Evolutionary conservation across 1,140 invertebrate species (phyloP), one percentile per base, ranked within the genome.

Genomic region (Papilio dardanus): DNA sequence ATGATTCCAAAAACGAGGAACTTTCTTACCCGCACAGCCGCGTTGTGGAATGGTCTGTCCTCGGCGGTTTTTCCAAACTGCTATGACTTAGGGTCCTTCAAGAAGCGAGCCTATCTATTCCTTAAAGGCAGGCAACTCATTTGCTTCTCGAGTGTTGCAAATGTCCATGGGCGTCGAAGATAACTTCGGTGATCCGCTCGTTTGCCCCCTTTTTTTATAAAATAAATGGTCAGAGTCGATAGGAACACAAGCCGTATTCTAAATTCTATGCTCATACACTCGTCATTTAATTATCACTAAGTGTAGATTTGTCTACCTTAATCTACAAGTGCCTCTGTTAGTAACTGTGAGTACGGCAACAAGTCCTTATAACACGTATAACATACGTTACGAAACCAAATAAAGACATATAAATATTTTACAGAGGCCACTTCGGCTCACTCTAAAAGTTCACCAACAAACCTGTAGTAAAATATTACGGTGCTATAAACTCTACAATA

Each of bases 401-500:
- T 78, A 80, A 80, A 77, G 78, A 77, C 79, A 58, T 73, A 73
- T 54, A 73, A 16, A 54, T 33, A 28, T 54, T 73, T 73, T 73
- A 73, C 71, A 73, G 50, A 46, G 46, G 6, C 71, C 71, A 54
- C 71, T 77, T 75, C 67, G 67, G 76, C 79, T 84, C 77, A 77
- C 77, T 76, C 76, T 83, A 79, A 85, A 82, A 84, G 83, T 81
- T 79, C 79, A 76, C 74, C 78, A 77, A 81, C 81, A 86, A 88
- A 83, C 77, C 79, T 79, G 83, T 81, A 88, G 82, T 92, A 91
- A 92, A 92, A 92, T 91, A 88, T 92, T 91, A 92, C 87, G 88
- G 86, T 80, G 74, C 81, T 87, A 88, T 92, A 92, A 92, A 92
- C 76, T 81, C 78, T 77, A 92, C 91, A 92, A 92, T 91, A 84